Percentiles rank a stretch among this genome's conserved stretches.
phyloP scores from a whole-genome alignment of 2,888 invertebrate species.

The Dolomedes plantarius region DNA sequence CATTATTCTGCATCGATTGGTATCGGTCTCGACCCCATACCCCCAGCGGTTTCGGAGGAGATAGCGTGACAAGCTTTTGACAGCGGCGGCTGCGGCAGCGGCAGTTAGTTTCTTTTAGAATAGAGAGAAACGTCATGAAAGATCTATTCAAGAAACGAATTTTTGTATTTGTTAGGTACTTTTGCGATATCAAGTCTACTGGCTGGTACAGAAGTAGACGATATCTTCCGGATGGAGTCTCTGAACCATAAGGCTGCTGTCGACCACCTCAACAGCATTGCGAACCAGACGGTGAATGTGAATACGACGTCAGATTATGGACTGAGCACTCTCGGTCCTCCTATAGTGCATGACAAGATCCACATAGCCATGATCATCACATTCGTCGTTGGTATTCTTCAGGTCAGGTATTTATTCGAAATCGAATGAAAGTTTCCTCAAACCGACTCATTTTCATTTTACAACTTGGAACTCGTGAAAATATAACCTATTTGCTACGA shows the following conservation, averaged over 20 bases:
- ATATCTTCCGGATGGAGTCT: conserved; percentile 32
- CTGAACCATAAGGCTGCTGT: conserved; percentile 30
- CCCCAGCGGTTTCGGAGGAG: too few species aligned
- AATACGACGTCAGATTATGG: background rate
- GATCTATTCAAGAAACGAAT: too few species aligned
- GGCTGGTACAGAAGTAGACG: conserved; percentile 54
- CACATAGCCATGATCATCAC: conserved; percentile 67
- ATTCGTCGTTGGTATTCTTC: conserved; percentile 59
- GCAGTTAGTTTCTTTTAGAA: too few species aligned
- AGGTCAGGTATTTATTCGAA: conserved; percentile 50
- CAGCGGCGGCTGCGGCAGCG: too few species aligned
- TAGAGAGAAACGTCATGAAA: too few species aligned
- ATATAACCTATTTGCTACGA: too few species aligned
- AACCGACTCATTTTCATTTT: too few species aligned
- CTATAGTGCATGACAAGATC: conserved; percentile 35
- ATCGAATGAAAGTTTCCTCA: background rate
- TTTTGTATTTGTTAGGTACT: too few species aligned
- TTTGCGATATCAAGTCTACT: conserved; percentile 67
- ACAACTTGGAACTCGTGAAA: too few species aligned
- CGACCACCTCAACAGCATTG: background rate
- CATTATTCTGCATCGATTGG: too few species aligned
- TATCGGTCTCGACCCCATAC: too few species aligned
- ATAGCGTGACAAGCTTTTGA: too few species aligned
- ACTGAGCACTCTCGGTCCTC: background rate
- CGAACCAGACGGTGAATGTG: background rate